These are phyloP conservation scores for Carlito syrichta DNA, from an alignment of 2,113 vertebrate genomes.

Conservation along the genomic window DNA sequence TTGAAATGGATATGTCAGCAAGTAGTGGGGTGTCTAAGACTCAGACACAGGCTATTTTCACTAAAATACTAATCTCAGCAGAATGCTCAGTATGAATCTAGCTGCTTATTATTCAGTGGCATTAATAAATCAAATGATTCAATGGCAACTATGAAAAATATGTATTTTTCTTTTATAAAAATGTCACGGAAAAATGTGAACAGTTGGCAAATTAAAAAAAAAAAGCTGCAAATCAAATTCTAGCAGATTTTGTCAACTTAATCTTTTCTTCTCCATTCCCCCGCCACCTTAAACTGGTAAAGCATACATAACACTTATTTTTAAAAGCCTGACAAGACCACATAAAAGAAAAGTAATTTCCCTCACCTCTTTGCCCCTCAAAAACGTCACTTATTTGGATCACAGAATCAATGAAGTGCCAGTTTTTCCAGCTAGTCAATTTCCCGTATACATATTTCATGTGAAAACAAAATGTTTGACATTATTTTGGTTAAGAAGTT, in stretches of 20 bases:
- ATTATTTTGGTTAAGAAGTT: conserved; percentile 48
- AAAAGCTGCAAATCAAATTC: conserved; percentile 57
- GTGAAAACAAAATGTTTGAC: conserved; percentile 22
- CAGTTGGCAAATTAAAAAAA: conserved; percentile 36
- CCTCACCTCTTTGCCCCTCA: neutral
- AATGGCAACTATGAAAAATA: conserved; percentile 28
- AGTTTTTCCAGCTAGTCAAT: conserved; percentile 32
- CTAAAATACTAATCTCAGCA: neutral
- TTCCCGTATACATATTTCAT: conserved; percentile 48
- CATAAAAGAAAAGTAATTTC: conserved; percentile 36
- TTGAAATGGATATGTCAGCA: neutral
- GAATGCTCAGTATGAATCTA: neutral
- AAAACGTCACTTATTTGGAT: conserved; percentile 30
- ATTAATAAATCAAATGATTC: conserved; percentile 43
- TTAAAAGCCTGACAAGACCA: conserved; percentile 22
- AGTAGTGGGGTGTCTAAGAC: no score
- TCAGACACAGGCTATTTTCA: neutral
- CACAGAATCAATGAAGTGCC: conserved; percentile 6
- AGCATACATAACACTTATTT: neutral
- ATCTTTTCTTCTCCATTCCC: conserved; percentile 26
- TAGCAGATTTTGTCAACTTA: conserved; percentile 45
- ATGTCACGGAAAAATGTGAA: conserved; percentile 21
- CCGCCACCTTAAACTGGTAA: conserved; percentile 20
- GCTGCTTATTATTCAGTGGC: neutral
- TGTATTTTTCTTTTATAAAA: conserved; percentile 45